phyloP scores from a whole-genome alignment of 2,888 invertebrate species.

The Lycia hirtaria region DNA sequence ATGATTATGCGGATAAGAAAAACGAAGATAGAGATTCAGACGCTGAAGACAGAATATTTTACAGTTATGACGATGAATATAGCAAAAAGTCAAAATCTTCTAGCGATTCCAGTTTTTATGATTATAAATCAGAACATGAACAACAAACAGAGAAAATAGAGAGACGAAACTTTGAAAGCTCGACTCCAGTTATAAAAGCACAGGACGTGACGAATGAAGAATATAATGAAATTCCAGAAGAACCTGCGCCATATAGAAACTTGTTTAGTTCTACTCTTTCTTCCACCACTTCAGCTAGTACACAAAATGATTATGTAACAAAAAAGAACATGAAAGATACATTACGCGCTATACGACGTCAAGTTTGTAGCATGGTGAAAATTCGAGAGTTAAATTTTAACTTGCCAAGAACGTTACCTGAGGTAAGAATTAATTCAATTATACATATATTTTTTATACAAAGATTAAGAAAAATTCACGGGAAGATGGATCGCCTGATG shows the following conservation, averaged over 20 bases:
- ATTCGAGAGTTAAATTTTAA: slow-evolving; percentile 65
- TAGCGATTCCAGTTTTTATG: slow-evolving; percentile 47
- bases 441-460: too few species aligned
- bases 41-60: slow-evolving; percentile 58
- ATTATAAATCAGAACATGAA: slow-evolving; percentile 41
- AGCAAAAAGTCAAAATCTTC: slow-evolving; percentile 46
- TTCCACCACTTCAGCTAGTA: background rate
- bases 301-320: slow-evolving; percentile 8
- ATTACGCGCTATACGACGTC: slow-evolving; percentile 34
- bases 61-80: slow-evolving; percentile 56
- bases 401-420: slow-evolving; percentile 67
- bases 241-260: background rate
- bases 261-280: background rate
- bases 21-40: slow-evolving; percentile 53
- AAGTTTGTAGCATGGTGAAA: slow-evolving; percentile 63
- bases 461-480: too few species aligned
- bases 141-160: slow-evolving; percentile 17
- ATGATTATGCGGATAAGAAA: slow-evolving; percentile 38
- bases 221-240: slow-evolving; percentile 6
- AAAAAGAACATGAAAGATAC: slow-evolving; percentile 19
- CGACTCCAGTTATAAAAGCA: background rate
- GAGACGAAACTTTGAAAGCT: background rate
- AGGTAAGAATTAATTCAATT: slow-evolving; percentile 59
- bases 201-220: background rate
- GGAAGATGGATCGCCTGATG: too few species aligned